Base-by-base conservation (phyloP, 1,140 invertebrate species). In the Ephestia elutella region DNA sequence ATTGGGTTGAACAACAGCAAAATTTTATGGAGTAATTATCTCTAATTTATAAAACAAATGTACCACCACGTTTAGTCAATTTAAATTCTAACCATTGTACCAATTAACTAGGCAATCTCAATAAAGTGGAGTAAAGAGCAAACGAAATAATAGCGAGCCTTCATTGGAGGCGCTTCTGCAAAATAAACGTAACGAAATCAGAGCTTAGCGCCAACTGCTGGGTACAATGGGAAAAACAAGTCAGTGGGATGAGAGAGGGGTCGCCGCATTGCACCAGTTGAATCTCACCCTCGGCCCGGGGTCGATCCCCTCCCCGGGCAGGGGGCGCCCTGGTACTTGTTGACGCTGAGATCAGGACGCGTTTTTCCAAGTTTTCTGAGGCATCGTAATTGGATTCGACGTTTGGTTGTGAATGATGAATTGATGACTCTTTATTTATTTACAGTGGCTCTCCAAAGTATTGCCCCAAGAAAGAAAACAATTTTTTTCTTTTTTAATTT, bases 231-330 rank as follows among this genome's bases (percentile, higher is more conserved):
- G 69, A 81, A 81, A 78, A 83, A 83, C 74, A 80, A 80, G 76
- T 73, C 68, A 65, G 73, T 71, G 68, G 78, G 78, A 73, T 73
- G 80, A 76, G 75, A 60, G 67, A 65, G 71, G 76, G 76, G 65
- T 69, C 74, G 74, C 82, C 84, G 84, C 84, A 87, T 84, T 87
- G 84, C 82, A 87, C 82, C 81, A 86, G 84, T 87, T 87, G 82
- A 87, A 86, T 87, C 79, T 82, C 80, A 74, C 76, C 78, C 78
- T 71, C 63, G 65, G 8, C 54, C 56, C 38, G 32, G 32, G 32
- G 3, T 30, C 25, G 60, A 60, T 28, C 60, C 57, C 63, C 61
- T 15, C 57, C 58, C 21, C 57, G 20, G 50, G 50, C 30, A 25
- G 50, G 50, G 50, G 50, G 5, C n/a, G 13, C 13, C 50, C 13